Conservation (phyloP, 2,888 invertebrate genomes). For the Lycaena phlaeas region DNA sequence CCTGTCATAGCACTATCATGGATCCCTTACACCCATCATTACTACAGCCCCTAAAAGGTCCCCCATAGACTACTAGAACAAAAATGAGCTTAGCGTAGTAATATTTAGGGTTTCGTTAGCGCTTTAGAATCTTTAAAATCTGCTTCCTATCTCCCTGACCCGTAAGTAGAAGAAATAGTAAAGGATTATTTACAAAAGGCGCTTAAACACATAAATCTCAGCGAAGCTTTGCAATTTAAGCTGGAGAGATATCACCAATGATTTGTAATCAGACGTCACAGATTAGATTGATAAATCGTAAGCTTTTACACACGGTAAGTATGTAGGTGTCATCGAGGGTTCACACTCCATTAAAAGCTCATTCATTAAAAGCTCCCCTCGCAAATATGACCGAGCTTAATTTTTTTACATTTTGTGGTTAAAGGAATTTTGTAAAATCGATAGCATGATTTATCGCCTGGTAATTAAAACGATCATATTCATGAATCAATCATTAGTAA, state of each 20-base stretch:
- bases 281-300: slow-evolving; percentile 17
- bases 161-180: slow-evolving; percentile 43
- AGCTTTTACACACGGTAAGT: slow-evolving; percentile 23
- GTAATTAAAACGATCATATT: neutral
- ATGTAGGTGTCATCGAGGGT: slow-evolving; percentile 3
- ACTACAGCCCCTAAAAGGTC: slow-evolving; percentile 9
- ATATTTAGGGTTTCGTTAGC: slow-evolving; percentile 42
- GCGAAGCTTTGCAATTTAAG: slow-evolving; percentile 49
- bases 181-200: slow-evolving; percentile 39
- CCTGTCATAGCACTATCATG: slow-evolving; percentile 19
- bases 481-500: slow-evolving; percentile 2
- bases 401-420: slow-evolving; percentile 5
- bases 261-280: slow-evolving; percentile 22
- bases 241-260: slow-evolving; percentile 26
- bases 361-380: neutral
- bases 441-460: slow-evolving; percentile 7
- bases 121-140: slow-evolving; percentile 47
- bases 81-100: slow-evolving; percentile 58
- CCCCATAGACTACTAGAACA: slow-evolving; percentile 8
- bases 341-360: slow-evolving; percentile 1
- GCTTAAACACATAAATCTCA: slow-evolving; percentile 40
- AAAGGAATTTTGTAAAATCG: slow-evolving; percentile 1
- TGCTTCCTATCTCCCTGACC: slow-evolving; percentile 37
- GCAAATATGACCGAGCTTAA: neutral
- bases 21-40: slow-evolving; percentile 1